These are phyloP conservation scores for Clitarchus hookeri DNA, from an alignment of 2,888 invertebrate species.

Conservation along the genomic window DNA sequence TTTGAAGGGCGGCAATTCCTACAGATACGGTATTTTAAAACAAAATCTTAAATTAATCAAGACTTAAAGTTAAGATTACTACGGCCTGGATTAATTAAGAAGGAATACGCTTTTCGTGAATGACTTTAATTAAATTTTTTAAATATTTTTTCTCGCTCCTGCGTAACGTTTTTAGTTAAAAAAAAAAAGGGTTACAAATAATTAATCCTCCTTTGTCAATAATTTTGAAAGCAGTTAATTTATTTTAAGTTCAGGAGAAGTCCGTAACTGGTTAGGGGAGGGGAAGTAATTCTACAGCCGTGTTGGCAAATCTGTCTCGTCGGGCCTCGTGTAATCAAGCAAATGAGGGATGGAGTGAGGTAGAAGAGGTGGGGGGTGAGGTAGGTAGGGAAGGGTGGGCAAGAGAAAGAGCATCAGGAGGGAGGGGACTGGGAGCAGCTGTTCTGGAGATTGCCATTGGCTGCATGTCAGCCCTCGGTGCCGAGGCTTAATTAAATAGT, in stretches of 20 bases:
- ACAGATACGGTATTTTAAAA: too few species aligned
- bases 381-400: not conserved
- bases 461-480: not conserved
- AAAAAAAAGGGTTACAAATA: not conserved
- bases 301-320: not conserved
- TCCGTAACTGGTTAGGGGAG: not conserved
- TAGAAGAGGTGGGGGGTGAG: not conserved
- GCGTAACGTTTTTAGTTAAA: not conserved
- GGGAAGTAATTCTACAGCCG: not conserved
- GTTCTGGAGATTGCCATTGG: not conserved
- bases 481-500: not conserved
- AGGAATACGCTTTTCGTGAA: not conserved
- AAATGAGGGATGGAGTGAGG: not conserved
- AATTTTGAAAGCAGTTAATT: not conserved
- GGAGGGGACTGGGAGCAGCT: not conserved
- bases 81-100: not conserved
- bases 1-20: too few species aligned
- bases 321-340: constrained; percentile 14
- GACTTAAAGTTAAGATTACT: not conserved
- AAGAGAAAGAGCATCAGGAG: not conserved
- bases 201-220: constrained; percentile 1
- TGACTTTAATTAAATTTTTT: not conserved
- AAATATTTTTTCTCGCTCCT: not conserved
- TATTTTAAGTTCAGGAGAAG: not conserved
- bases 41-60: too few species aligned